These are phyloP conservation scores for Hucho hucho DNA, from an alignment of 2,113 vertebrate genomes.

Conservation along the genomic window DNA sequence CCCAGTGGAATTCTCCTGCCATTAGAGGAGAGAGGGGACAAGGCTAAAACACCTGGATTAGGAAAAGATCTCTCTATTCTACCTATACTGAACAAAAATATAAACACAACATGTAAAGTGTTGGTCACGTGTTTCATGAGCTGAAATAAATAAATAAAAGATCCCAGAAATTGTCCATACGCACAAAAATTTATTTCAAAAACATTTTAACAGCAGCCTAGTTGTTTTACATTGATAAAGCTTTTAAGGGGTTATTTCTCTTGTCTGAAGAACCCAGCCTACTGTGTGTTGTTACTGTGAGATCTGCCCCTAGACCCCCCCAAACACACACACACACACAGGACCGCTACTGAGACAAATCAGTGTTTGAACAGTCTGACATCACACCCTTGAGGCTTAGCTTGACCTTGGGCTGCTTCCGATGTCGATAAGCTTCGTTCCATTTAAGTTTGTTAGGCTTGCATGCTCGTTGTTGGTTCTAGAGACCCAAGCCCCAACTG, in stretches of 20 bases:
- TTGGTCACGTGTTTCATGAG: too few relatives aligned
- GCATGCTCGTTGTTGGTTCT: too few relatives aligned
- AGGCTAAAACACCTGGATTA: constrained; percentile 20
- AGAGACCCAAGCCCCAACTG: neutral
- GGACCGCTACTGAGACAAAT: constrained; percentile 17
- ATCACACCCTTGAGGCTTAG: neutral
- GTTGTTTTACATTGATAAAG: neutral
- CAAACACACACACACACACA: too few relatives aligned
- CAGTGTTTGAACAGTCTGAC: constrained; percentile 20
- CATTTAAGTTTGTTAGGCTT: too few relatives aligned
- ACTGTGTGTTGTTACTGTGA: neutral
- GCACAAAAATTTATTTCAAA: too few relatives aligned
- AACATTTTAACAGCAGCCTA: neutral
- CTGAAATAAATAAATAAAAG: too few relatives aligned
- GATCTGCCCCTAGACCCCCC: neutral
- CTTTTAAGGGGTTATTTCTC: neutral
- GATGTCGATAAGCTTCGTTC: constrained; percentile 4
- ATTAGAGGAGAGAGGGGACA: neutral
- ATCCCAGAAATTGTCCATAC: too few relatives aligned
- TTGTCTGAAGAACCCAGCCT: too few relatives aligned
- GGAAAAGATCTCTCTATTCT: neutral
- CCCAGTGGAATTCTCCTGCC: neutral
- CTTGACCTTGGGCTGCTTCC: neutral
- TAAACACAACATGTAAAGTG: neutral
- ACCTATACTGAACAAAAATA: neutral